Percentiles rank a stretch among this genome's conserved stretches.
These are phyloP conservation scores for Drosophila willistoni DNA, from an alignment of 1,140 invertebrate genomes.

Conservation along the genomic window DNA sequence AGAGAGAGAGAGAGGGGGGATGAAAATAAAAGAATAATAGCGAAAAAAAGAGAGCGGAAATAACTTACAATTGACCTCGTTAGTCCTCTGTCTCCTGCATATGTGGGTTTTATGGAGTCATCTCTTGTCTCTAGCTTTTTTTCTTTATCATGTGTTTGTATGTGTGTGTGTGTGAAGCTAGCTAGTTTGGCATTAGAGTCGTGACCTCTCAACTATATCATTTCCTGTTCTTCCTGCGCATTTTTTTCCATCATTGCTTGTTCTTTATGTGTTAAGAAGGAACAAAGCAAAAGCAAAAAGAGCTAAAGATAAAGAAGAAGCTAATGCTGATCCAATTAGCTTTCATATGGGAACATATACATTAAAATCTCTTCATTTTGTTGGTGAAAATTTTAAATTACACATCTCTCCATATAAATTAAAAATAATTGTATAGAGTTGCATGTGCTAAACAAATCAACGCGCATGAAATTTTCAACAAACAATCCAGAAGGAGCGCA, in stretches of 20 bases:
- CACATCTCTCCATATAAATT: conserved; percentile 59
- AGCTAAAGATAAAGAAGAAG: conserved; percentile 18
- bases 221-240: conserved; percentile 40
- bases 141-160: conserved; percentile 2
- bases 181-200: conserved; percentile 62
- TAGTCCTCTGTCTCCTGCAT: conserved; percentile 60
- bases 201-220: conserved; percentile 76
- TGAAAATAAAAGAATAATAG: neutral
- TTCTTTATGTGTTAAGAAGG: conserved; percentile 12
- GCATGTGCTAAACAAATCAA: conserved; percentile 65
- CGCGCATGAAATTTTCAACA: conserved; percentile 63
- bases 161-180: conserved; percentile 27
- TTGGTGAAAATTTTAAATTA: conserved; percentile 59
- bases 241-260: conserved; percentile 18
- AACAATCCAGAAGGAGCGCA: conserved; percentile 20
- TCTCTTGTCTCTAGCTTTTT: conserved; percentile 19
- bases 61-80: conserved; percentile 81
- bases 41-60: conserved; percentile 45
- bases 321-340: conserved; percentile 73
- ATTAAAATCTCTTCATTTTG: neutral
- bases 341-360: conserved; percentile 3
- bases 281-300: conserved; percentile 25
- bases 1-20: neutral
- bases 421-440: conserved; percentile 60
- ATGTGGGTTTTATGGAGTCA: conserved; percentile 44